Percentiles rank a stretch among this genome's conserved stretches.
Evolutionary conservation across 2,113 vertebrate species (phyloP).

Genomic region (Meriones unguiculatus): DNA sequence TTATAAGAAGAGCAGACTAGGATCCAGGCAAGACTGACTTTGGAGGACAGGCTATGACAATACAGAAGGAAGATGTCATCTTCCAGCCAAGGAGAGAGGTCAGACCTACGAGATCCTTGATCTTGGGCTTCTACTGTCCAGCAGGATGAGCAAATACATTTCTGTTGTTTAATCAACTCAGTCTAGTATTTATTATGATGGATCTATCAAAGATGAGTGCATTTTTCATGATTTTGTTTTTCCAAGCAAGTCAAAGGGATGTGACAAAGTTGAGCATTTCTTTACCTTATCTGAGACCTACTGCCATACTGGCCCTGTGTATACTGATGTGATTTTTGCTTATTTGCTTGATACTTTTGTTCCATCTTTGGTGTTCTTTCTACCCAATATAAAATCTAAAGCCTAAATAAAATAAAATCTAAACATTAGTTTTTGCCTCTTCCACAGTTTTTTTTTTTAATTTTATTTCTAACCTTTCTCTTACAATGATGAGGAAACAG

Average conservation of each 20-base stretch:
- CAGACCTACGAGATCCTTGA: neutral
- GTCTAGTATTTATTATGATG: neutral
- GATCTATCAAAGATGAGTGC: neutral
- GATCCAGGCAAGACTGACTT: neutral
- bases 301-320: neutral
- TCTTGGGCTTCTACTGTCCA: neutral
- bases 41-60: neutral
- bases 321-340: neutral
- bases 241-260: neutral
- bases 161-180: neutral
- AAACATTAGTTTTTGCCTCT: constrained; percentile 64
- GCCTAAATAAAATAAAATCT: neutral
- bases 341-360: neutral
- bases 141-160: neutral
- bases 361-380: neutral
- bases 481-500: constrained; percentile 14
- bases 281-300: neutral
- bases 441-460: constrained; percentile 39
- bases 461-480: neutral
- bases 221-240: constrained; percentile 43
- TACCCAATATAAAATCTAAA: neutral
- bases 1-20: neutral
- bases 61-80: neutral
- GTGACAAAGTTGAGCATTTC: neutral
- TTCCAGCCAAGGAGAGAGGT: neutral